Conservation (phyloP, 2,888 invertebrate species). For the Volucella bombylans region DNA sequence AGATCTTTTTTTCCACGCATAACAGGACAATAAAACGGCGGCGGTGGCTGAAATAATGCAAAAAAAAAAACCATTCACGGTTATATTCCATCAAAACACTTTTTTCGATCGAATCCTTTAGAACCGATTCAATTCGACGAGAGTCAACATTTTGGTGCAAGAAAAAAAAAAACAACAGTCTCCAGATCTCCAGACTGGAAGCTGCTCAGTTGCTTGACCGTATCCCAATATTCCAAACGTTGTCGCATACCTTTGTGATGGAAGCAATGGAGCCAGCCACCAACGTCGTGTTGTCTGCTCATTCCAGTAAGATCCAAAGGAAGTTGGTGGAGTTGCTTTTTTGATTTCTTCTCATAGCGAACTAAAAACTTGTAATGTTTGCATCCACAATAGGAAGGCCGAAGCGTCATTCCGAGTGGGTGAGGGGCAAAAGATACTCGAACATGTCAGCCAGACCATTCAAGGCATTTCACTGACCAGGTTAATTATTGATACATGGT, state of each 20-base stretch:
- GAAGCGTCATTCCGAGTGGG: background rate
- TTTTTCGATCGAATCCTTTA: slow-evolving; percentile 24
- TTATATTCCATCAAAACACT: slow-evolving; percentile 14
- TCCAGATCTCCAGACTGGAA: background rate
- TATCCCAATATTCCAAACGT: slow-evolving; percentile 8
- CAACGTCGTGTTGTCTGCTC: slow-evolving; percentile 53
- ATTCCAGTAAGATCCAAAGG: background rate
- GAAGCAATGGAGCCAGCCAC: slow-evolving; percentile 49
- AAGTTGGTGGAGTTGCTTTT: slow-evolving; percentile 15
- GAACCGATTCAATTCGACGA: slow-evolving; percentile 45
- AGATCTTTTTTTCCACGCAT: slow-evolving; percentile 39
- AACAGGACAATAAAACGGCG: slow-evolving; percentile 13
- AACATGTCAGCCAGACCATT: slow-evolving; percentile 58
- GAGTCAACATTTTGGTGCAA: background rate
- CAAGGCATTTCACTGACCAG: slow-evolving; percentile 60
- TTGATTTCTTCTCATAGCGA: background rate
- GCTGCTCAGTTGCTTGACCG: background rate
- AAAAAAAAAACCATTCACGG: slow-evolving; percentile 5
- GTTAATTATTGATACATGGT: slow-evolving; percentile 58
- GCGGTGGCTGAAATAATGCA: too few species aligned
- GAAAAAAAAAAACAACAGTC: background rate
- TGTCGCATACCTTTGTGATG: slow-evolving; percentile 50
- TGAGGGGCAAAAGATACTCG: slow-evolving; percentile 9
- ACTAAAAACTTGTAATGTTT: slow-evolving; percentile 12
- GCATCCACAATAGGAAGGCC: slow-evolving; percentile 10